Percentiles rank a stretch among this genome's conserved stretches.
These are phyloP conservation scores for Lithophane socia DNA, from an alignment of 2,888 invertebrate species.

Conservation along the genomic window DNA sequence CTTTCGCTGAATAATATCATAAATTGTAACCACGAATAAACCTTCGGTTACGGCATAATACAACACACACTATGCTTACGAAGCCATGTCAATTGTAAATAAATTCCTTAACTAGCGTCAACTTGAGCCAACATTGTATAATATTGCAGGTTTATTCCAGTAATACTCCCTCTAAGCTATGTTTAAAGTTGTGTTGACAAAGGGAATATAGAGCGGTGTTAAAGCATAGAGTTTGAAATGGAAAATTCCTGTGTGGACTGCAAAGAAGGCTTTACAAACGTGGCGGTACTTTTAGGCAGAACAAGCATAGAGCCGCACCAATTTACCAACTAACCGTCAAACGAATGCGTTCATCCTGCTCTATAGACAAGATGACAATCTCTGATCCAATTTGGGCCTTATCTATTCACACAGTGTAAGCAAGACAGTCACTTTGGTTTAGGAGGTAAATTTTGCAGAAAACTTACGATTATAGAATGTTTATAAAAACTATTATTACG, in stretches of 20 bases:
- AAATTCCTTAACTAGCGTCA: slow-evolving; percentile 39
- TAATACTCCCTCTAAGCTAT: slow-evolving; percentile 26
- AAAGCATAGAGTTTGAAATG: slow-evolving; percentile 36
- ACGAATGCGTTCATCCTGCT: slow-evolving; percentile 33
- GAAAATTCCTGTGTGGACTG: slow-evolving; percentile 28
- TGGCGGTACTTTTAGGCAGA: slow-evolving; percentile 24
- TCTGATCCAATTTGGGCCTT: slow-evolving; percentile 20
- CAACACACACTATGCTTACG: slow-evolving; percentile 21
- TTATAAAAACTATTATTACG: not conserved
- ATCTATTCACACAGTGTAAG: not conserved
- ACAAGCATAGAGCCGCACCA: slow-evolving; percentile 21
- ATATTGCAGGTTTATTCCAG: slow-evolving; percentile 35
- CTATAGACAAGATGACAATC: slow-evolving; percentile 31
- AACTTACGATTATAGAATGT: not conserved
- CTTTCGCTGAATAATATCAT: slow-evolving; percentile 6
- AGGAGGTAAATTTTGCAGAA: not conserved
- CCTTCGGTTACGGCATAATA: slow-evolving; percentile 4
- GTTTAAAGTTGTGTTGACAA: slow-evolving; percentile 6
- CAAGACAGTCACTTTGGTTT: not conserved
- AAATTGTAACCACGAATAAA: slow-evolving; percentile 24
- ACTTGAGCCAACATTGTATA: slow-evolving; percentile 36
- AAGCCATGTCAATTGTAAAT: slow-evolving; percentile 29
- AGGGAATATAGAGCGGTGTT: slow-evolving; percentile 5
- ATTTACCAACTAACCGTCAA: slow-evolving; percentile 39
- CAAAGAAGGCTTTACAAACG: slow-evolving; percentile 27